phyloP scores from a whole-genome alignment of 2,888 invertebrate species.

The Automeris io region DNA sequence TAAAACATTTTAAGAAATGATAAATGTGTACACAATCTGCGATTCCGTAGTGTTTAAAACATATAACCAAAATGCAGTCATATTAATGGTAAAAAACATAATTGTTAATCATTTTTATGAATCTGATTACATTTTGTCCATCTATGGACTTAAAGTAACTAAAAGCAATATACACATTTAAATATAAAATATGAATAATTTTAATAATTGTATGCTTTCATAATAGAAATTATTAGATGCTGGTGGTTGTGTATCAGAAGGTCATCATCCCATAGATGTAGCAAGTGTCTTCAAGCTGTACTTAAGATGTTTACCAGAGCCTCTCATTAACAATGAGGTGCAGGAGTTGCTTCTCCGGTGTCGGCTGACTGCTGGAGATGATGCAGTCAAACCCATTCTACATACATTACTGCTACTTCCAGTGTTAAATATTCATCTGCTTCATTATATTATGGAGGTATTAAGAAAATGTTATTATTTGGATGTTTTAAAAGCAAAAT shows the following conservation, averaged over 20 bases:
- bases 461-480: constrained; percentile 9
- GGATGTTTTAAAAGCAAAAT: no score
- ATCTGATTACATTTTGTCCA: no score
- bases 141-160: no score
- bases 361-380: constrained; percentile 74
- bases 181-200: no score
- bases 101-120: no score
- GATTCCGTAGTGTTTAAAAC: no score
- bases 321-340: constrained; percentile 84
- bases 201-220: constrained; percentile 5
- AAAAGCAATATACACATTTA: no score
- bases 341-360: constrained; percentile 88
- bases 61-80: no score
- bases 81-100: no score
- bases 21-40: no score
- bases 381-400: constrained; percentile 80
- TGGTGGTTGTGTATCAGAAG: constrained; percentile 82
- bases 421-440: constrained; percentile 84
- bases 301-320: constrained; percentile 89
- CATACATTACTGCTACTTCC: constrained; percentile 86
- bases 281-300: constrained; percentile 91
- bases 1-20: no score
- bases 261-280: constrained; percentile 88
- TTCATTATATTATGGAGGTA: constrained; percentile 90
- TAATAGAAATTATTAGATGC: constrained; percentile 81